Evolutionary conservation across 2,888 invertebrate species (phyloP).

Genomic region (Actias luna): DNA sequence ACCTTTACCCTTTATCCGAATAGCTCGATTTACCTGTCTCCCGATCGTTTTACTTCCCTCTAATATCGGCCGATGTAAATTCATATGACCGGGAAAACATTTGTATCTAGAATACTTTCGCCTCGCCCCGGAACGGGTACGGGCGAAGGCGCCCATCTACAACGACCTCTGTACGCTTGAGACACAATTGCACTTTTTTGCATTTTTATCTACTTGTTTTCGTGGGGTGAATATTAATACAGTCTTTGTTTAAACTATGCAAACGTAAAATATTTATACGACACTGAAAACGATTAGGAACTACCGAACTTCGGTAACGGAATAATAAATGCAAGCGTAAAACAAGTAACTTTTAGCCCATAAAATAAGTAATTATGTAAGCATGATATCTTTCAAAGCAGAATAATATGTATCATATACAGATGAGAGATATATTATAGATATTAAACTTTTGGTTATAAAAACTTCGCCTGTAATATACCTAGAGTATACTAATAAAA

Average conservation of each 20-base stretch:
- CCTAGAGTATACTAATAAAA: slow-evolving; percentile 8
- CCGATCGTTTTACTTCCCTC: slow-evolving; percentile 63
- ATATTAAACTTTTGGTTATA: neutral
- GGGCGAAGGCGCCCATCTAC: slow-evolving; percentile 23
- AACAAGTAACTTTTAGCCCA: neutral
- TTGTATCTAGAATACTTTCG: slow-evolving; percentile 67
- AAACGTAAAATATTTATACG: slow-evolving; percentile 65
- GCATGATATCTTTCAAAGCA: neutral
- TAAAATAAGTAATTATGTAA: neutral
- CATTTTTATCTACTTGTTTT: slow-evolving; percentile 79
- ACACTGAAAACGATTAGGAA: neutral
- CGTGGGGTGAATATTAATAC: slow-evolving; percentile 76
- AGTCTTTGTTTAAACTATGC: slow-evolving; percentile 67
- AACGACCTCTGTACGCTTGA: slow-evolving; percentile 65
- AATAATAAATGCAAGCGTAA: slow-evolving; percentile 40
- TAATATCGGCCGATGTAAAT: slow-evolving; percentile 74
- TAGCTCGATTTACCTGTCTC: slow-evolving; percentile 67
- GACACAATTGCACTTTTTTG: slow-evolving; percentile 78
- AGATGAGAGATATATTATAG: neutral
- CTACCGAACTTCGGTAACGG: neutral
- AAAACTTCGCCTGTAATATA: slow-evolving; percentile 3
- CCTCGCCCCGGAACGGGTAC: slow-evolving; percentile 32
- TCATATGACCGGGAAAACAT: slow-evolving; percentile 76
- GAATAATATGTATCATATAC: neutral
- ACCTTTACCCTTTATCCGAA: slow-evolving; percentile 57